These are phyloP conservation scores for Saccostrea glomerata DNA, from an alignment of 1,140 invertebrate genomes.

Conservation along the genomic window DNA sequence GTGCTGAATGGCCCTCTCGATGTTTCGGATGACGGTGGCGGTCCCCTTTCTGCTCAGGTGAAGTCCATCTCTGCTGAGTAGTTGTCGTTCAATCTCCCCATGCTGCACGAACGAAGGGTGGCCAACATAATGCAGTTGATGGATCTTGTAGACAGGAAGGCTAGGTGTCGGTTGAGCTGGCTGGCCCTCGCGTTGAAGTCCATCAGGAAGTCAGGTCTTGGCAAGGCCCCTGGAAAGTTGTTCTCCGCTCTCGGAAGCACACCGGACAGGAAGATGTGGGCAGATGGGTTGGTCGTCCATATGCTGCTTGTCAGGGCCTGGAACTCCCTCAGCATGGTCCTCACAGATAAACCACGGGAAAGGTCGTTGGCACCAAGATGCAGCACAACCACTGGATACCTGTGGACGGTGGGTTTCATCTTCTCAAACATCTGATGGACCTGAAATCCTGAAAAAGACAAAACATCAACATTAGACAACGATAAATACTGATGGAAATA, in stretches of 20 bases:
- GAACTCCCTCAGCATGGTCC: neutral
- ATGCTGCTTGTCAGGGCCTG: neutral
- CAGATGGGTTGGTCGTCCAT: neutral
- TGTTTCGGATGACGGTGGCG: too few species aligned
- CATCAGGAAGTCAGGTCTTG: neutral
- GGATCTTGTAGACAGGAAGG: neutral
- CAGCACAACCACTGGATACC: constrained; percentile 8
- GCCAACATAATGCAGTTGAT: neutral
- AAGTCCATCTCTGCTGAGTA: too few species aligned
- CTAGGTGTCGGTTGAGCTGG: neutral
- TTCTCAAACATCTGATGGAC: constrained; percentile 10
- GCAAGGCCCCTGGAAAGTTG: neutral
- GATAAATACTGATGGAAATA: constrained; percentile 38
- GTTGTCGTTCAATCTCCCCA: neutral
- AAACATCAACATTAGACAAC: constrained; percentile 36
- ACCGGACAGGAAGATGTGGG: neutral
- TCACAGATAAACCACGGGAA: neutral
- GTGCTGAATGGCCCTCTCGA: too few species aligned
- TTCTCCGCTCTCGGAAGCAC: neutral
- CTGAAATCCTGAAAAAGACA: constrained; percentile 33
- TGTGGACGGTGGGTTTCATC: neutral
- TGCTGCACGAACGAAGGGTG: neutral
- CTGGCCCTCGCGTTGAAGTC: neutral
- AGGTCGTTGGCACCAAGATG: constrained; percentile 31
- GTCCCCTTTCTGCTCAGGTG: too few species aligned